Percentiles rank a stretch among this genome's conserved stretches.
These are phyloP conservation scores for Porites divaricata DNA, from an alignment of 92 coral and sea anemone genomes.

Conservation along the genomic window DNA sequence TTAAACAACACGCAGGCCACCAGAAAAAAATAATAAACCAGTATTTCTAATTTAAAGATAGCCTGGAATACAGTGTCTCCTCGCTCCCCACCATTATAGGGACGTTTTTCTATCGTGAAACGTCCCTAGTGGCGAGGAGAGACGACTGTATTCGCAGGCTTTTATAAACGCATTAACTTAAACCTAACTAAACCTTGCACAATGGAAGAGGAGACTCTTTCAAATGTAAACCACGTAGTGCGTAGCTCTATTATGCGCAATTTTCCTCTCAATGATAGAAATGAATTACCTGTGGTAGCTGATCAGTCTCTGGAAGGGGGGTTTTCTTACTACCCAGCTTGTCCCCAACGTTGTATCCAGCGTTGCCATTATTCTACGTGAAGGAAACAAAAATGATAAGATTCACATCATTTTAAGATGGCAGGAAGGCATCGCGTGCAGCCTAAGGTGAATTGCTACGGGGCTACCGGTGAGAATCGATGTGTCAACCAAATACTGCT, in stretches of 20 bases:
- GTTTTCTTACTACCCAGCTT: not conserved
- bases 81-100: too few relatives aligned
- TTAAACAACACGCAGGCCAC: too few relatives aligned
- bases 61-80: too few relatives aligned
- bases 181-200: too few relatives aligned
- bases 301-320: conserved; percentile 1
- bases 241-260: not conserved
- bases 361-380: conserved; percentile 50
- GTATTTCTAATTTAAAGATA: too few relatives aligned
- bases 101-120: too few relatives aligned
- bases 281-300: conserved; percentile 38
- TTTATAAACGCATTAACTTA: too few relatives aligned
- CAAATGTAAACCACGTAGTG: not conserved
- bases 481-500: conserved; percentile 17
- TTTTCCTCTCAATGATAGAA: conserved; percentile 12
- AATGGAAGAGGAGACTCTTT: not conserved
- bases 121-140: too few relatives aligned
- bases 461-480: conserved; percentile 13
- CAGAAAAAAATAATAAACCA: too few relatives aligned
- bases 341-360: conserved; percentile 63
- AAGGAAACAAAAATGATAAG: conserved; percentile 11
- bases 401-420: conserved; percentile 15
- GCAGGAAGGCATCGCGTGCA: conserved; percentile 17
- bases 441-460: conserved; percentile 13
- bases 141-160: too few relatives aligned